Evolutionary conservation across 2,113 vertebrate genomes (phyloP).

Genomic region (Psilopogon haemacephalus): DNA sequence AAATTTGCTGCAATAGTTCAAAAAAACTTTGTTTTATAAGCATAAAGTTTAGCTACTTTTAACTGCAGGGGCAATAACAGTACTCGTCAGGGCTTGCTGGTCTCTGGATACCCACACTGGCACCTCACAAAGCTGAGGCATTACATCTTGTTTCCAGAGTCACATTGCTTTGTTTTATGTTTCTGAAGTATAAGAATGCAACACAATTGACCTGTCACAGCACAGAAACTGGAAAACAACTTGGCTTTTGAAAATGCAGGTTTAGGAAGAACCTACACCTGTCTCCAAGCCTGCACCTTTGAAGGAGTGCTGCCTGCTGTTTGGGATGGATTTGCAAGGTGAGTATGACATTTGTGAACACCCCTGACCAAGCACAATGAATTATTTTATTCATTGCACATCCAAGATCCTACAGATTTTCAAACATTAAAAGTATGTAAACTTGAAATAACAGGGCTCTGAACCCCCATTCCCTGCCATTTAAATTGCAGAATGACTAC

Average conservation of each 20-base stretch:
- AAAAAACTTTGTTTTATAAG: neutral
- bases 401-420: slow-evolving; percentile 50
- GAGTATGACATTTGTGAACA: slow-evolving; percentile 56
- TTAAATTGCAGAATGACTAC: neutral
- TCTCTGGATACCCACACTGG: neutral
- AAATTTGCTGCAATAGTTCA: neutral
- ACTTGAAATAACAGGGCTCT: slow-evolving; percentile 48
- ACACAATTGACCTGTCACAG: slow-evolving; percentile 51
- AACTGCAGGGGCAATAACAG: neutral
- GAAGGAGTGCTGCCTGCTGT: slow-evolving; percentile 33
- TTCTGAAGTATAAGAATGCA: slow-evolving; percentile 31
- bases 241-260: slow-evolving; percentile 49
- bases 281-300: slow-evolving; percentile 35
- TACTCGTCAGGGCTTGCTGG: neutral
- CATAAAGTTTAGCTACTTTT: neutral
- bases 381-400: slow-evolving; percentile 65
- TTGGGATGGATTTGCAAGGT: slow-evolving; percentile 56
- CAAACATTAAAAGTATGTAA: slow-evolving; percentile 44
- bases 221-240: slow-evolving; percentile 60
- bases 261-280: slow-evolving; percentile 44
- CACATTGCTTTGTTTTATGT: neutral
- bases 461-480: slow-evolving; percentile 38
- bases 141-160: slow-evolving; percentile 14
- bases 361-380: slow-evolving; percentile 33
- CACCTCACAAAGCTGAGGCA: neutral